A percentile compares a stretch with the other conserved stretches of the same genome.
Conservation (phyloP, 1,140 invertebrate species). For the Lasioglossum baleicum region DNA sequence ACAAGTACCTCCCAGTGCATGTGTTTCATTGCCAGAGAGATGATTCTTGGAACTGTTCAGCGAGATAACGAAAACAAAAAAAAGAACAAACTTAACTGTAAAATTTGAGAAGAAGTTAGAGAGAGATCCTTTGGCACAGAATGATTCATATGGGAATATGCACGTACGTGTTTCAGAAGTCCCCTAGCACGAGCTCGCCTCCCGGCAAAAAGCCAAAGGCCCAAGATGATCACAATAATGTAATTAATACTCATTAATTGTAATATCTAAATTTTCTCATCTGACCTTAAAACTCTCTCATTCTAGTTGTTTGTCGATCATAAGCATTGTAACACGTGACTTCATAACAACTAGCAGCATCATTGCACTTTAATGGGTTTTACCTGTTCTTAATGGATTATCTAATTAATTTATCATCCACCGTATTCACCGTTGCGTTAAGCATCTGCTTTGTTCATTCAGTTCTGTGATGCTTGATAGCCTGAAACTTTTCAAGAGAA, state of each 20-base stretch:
- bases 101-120: constrained; percentile 49
- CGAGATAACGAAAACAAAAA: neutral
- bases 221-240: constrained; percentile 77
- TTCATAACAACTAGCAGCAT: constrained; percentile 57
- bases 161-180: constrained; percentile 78
- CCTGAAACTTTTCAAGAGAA: constrained; percentile 30
- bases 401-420: constrained; percentile 44
- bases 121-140: constrained; percentile 49
- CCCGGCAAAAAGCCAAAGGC: constrained; percentile 77
- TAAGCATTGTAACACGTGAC: constrained; percentile 63
- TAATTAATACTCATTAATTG: constrained; percentile 78
- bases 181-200: constrained; percentile 77
- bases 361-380: constrained; percentile 55
- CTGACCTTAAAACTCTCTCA: constrained; percentile 62
- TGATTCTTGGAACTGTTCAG: constrained; percentile 16
- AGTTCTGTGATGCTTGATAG: constrained; percentile 61
- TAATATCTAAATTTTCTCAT: constrained; percentile 71
- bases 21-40: constrained; percentile 5
- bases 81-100: neutral
- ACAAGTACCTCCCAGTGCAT: constrained; percentile 1
- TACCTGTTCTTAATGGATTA: constrained; percentile 51
- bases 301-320: constrained; percentile 68
- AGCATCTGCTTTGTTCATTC: constrained; percentile 65
- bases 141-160: constrained; percentile 72
- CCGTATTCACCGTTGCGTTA: constrained; percentile 45